Percentiles rank a stretch among this genome's conserved stretches.
Evolutionary conservation across 2,113 vertebrate genomes (phyloP).

Genomic region (Heptranchias perlo): DNA sequence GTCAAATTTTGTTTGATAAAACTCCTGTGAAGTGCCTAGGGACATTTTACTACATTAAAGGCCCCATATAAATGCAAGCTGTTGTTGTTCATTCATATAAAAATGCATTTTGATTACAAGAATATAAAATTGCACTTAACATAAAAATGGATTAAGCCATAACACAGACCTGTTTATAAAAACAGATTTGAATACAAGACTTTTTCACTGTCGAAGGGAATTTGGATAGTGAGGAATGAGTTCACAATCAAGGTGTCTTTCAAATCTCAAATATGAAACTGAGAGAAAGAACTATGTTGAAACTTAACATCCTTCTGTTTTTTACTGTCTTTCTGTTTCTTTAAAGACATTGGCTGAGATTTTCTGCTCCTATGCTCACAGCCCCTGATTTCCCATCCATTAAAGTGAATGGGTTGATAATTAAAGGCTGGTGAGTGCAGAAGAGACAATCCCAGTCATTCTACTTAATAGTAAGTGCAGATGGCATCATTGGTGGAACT

Average conservation of each 20-base stretch:
- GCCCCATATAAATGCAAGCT: no score
- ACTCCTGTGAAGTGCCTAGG: no score
- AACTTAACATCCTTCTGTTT: not conserved
- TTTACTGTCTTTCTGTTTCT: not conserved
- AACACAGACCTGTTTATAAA: not conserved
- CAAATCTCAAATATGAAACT: not conserved
- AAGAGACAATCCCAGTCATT: not conserved
- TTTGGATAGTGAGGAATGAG: not conserved
- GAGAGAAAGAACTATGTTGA: not conserved
- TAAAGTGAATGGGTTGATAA: not conserved
- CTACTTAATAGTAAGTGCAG: not conserved
- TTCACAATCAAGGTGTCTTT: not conserved
- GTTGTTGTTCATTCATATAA: not conserved
- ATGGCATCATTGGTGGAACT: not conserved
- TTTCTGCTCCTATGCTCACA: not conserved
- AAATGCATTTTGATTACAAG: not conserved
- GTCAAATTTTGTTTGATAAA: no score
- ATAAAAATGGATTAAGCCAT: not conserved
- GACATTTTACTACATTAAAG: no score
- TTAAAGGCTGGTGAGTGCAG: not conserved
- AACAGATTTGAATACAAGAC: not conserved
- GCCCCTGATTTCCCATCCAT: not conserved
- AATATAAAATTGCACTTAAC: not conserved
- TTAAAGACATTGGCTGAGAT: not conserved
- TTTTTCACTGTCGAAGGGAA: not conserved